Evolutionary conservation across 2,797 vertebrate genomes (phyloP), one percentile per base, ranked within the genome.

Genomic region (Trachurus trachurus): DNA sequence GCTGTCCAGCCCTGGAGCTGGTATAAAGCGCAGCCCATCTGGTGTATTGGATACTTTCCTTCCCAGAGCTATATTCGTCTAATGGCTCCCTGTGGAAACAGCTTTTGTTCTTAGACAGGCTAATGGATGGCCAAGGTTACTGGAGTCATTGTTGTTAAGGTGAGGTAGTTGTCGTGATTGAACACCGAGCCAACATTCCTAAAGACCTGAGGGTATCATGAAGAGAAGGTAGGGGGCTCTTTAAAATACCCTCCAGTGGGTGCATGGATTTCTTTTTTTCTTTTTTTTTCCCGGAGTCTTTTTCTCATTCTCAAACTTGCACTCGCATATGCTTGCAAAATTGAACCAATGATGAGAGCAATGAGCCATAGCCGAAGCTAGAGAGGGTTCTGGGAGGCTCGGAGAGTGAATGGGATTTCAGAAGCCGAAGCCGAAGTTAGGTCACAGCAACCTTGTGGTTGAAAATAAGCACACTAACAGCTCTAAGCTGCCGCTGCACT

Each of bases 61-160:
- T 90, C 82, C 85, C 86, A 74, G 81, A 87, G 87, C 89, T 91
- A 80, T 87, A 90, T 90, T 61, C 17, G 74, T 85, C 87, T 93
- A 93, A 94, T 91, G 83, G 90, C 85, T 93, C 91, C 93, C 92
- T 57, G 64, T 86, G 91, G 90, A 93, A 86, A 71, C 52, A 16
- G 85, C 90, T 87, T 91, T 92, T 93, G 90, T 93, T 92, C 87
- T 85, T 54, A 65, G 91, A 89, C 90, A 87, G 82, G 81, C 86
- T 91, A 91, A 93, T 88, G 86, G 87, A 93, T 88, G 84, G 85
- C 90, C 87, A 87, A 92, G 93, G 92, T 93, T 88, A 83, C 72
- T 0, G 45, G 57, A 90, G 88, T 87, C 88, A 82, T 84, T 88
- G 90, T 88, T 89, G 87, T 89, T 90, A 87, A 90, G 88, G 89